Base-by-base conservation (phyloP, 2,888 invertebrate species). In the Tyria jacobaeae region DNA sequence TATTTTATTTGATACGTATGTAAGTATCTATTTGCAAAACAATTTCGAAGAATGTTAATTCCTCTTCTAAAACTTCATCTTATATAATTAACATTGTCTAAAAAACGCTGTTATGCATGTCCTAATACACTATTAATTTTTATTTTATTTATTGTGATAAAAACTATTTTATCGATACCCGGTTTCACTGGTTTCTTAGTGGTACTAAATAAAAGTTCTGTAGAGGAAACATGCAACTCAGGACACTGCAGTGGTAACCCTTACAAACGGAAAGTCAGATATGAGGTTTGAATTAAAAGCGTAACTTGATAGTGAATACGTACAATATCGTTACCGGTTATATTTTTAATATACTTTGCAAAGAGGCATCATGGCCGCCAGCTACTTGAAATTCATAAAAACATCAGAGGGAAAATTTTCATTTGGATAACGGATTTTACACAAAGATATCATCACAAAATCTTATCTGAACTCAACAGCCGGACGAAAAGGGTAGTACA, bases 381-480 rank as follows among this genome's bases (percentile, higher is more conserved):
- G 76, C 76, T 76, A 77, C 81, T 84, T 81, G 73, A 81, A 83
- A 85, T 85, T 85, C 84, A 83, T 84, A 84, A 84, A 85, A 84
- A 83, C 75, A 84, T 79, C 76, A 75, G 75, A 76, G 50, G 65
- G 72, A 75, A 85, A 81, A 82, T 84, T 82, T 74, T 66, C 57
- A 70, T 73, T 65, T 69, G 67, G 65, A 39, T 60, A 78, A 64
- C 82, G 82, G 83, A 85, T 83, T 85, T 71, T 65, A 71, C 57
- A 68, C 76, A 73, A 79, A 78, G 71, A 76, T 83, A 81, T 82
- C 76, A 76, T 68, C 74, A 76, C 69, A 70, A 73, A 73, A 76
- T 76, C 77, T 81, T 82, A 82, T 83, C 77, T 73, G 65, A 70
- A 82, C 76, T 76, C 80, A 82, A 76, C 80, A 82, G 79, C 86